These are phyloP conservation scores for Pilophorus perplexus DNA, from an alignment of 2,888 invertebrate species.

Conservation along the genomic window DNA sequence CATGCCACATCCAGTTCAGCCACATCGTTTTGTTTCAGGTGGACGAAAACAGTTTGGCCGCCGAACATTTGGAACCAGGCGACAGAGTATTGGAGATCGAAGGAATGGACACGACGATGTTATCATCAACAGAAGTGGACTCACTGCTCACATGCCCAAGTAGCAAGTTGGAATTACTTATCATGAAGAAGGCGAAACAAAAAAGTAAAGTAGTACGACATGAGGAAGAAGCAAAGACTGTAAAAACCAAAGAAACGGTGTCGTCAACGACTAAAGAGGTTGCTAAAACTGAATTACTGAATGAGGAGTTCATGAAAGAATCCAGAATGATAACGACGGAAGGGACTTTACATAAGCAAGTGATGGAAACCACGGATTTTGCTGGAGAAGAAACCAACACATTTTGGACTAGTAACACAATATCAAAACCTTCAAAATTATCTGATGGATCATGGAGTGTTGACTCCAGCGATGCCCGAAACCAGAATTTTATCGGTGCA, in stretches of 20 bases:
- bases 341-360: conserved; percentile 18
- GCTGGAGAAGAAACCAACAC: no score
- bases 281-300: conserved; percentile 12
- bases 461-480: no score
- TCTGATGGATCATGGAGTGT: no score
- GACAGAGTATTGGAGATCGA: conserved; percentile 49
- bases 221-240: neutral
- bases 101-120: conserved; percentile 47
- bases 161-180: conserved; percentile 47
- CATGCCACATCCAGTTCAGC: no score
- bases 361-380: conserved; percentile 27
- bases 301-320: conserved; percentile 22
- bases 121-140: conserved; percentile 46
- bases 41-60: conserved; percentile 46
- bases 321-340: conserved; percentile 19
- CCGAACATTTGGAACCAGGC: conserved; percentile 48
- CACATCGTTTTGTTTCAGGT: conserved; percentile 46
- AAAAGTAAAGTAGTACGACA: neutral
- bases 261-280: conserved; percentile 14
- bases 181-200: conserved; percentile 44
- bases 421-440: no score
- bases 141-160: conserved; percentile 44
- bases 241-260: conserved; percentile 18
- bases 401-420: no score
- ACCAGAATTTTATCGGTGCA: no score